Conservation (phyloP, 2,797 vertebrate species). For the Telmatherina bonti region DNA sequence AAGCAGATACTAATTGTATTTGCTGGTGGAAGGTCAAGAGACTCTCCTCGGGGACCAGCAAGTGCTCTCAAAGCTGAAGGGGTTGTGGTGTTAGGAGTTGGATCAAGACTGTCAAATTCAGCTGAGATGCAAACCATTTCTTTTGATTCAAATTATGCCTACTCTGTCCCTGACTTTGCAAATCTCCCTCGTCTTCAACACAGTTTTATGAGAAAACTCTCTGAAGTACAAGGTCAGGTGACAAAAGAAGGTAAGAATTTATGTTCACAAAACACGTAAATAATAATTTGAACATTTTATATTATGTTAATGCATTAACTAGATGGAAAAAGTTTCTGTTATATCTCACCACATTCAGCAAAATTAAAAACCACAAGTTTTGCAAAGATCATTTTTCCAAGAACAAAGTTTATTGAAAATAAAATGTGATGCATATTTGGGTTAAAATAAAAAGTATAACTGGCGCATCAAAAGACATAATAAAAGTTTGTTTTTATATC, state of each 20-base stretch:
- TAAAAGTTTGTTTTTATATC: too few relatives aligned
- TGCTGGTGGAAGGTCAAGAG: slow-evolving; percentile 78
- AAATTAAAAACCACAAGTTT: too few relatives aligned
- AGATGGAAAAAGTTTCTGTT: too few relatives aligned
- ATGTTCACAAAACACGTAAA: neutral
- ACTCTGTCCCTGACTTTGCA: slow-evolving; percentile 72
- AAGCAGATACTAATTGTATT: slow-evolving; percentile 79
- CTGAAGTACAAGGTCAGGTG: slow-evolving; percentile 44
- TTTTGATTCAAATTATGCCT: slow-evolving; percentile 61
- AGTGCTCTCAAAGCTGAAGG: slow-evolving; percentile 72
- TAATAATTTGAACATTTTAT: neutral
- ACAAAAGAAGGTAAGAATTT: slow-evolving; percentile 62
- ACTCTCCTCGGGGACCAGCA: slow-evolving; percentile 78
- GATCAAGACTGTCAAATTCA: slow-evolving; percentile 71
- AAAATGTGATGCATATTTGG: too few relatives aligned
- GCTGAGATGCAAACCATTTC: slow-evolving; percentile 76
- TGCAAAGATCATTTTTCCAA: too few relatives aligned
- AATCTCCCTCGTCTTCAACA: slow-evolving; percentile 69
- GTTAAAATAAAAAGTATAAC: too few relatives aligned
- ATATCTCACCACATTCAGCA: too few relatives aligned
- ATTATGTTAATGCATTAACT: neutral
- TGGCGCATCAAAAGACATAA: too few relatives aligned
- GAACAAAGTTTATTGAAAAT: too few relatives aligned
- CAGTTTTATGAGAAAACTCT: slow-evolving; percentile 61
- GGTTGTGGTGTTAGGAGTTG: slow-evolving; percentile 74